phyloP scores from a whole-genome alignment of 92 coral and sea anemone species.

The Zoanthus sociatus region DNA sequence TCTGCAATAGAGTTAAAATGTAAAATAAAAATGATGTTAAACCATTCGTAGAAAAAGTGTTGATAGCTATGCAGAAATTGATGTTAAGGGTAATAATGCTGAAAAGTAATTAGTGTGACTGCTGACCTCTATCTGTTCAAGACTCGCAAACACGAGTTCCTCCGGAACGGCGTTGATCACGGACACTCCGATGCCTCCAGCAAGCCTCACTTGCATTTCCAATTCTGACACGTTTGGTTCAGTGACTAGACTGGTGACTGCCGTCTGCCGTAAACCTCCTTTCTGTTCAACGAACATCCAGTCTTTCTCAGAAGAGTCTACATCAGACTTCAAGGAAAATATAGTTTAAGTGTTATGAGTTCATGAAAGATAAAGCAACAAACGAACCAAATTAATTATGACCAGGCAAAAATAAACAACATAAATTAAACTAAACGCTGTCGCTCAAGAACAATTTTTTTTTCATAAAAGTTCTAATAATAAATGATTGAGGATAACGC shows the following conservation, averaged over 20 bases:
- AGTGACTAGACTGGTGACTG: constrained; percentile 68
- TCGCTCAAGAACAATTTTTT: too few relatives aligned
- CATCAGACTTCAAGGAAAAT: constrained; percentile 60
- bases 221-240: constrained; percentile 68
- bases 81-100: not conserved
- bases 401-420: not conserved
- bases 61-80: not conserved
- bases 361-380: not conserved
- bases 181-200: constrained; percentile 97
- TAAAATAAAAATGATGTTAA: not conserved
- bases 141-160: constrained; percentile 87
- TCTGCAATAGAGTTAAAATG: constrained; percentile 50
- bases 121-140: constrained; percentile 94
- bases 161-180: constrained; percentile 92
- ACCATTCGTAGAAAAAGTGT: not conserved
- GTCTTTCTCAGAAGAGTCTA: constrained; percentile 77
- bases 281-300: constrained; percentile 94
- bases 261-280: constrained; percentile 85
- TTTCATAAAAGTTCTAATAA: too few relatives aligned
- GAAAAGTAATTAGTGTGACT: not conserved
- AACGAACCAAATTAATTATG: not conserved
- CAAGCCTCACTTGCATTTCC: constrained; percentile 91
- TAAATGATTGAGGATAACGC: too few relatives aligned
- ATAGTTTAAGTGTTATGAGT: not conserved
- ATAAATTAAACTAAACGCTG: not conserved